A percentile compares a stretch with the other conserved stretches of the same genome.
Evolutionary conservation across 2,888 invertebrate genomes (phyloP).

Genomic region (Galeopsomyia nigrocyanea): DNA sequence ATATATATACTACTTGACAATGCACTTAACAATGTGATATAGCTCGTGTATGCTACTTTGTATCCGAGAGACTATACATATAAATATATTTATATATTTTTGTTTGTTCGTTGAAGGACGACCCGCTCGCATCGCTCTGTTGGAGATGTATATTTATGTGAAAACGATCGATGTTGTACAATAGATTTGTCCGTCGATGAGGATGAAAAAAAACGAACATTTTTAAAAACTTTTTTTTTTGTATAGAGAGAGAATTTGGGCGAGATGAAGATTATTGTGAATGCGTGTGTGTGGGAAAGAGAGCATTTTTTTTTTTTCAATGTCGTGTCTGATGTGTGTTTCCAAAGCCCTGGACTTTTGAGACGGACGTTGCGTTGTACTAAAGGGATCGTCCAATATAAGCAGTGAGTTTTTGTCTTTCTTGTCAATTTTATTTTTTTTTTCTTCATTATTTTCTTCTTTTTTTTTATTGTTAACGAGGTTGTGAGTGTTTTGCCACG

Average conservation of each 20-base stretch:
- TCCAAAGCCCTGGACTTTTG: slow-evolving; percentile 58
- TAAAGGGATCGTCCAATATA: slow-evolving; percentile 56
- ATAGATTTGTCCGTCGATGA: slow-evolving; percentile 2
- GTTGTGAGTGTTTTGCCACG: slow-evolving; percentile 10
- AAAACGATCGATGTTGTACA: not conserved
- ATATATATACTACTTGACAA: too few relatives aligned
- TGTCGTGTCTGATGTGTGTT: slow-evolving; percentile 63
- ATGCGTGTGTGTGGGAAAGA: slow-evolving; percentile 30
- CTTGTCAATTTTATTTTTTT: slow-evolving; percentile 43
- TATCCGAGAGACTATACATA: too few relatives aligned
- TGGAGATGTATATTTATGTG: slow-evolving; percentile 2
- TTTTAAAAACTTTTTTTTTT: not conserved
- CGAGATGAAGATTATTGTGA: slow-evolving; percentile 25
- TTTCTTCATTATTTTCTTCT: slow-evolving; percentile 15
- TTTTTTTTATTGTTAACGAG: slow-evolving; percentile 25
- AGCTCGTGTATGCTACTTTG: too few relatives aligned
- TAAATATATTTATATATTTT: too few relatives aligned
- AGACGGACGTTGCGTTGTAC: slow-evolving; percentile 57
- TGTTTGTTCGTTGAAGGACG: too few relatives aligned
- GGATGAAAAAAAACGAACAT: slow-evolving; percentile 1
- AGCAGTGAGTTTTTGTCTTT: slow-evolving; percentile 59
- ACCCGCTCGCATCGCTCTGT: not conserved
- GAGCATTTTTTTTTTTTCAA: slow-evolving; percentile 51
- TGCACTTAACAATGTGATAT: too few relatives aligned
- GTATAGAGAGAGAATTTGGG: too few relatives aligned